A percentile compares a stretch with the other conserved stretches of the same genome.
Evolutionary conservation across 2,113 vertebrate species (phyloP).

Genomic region (Aphyosemion australe): DNA sequence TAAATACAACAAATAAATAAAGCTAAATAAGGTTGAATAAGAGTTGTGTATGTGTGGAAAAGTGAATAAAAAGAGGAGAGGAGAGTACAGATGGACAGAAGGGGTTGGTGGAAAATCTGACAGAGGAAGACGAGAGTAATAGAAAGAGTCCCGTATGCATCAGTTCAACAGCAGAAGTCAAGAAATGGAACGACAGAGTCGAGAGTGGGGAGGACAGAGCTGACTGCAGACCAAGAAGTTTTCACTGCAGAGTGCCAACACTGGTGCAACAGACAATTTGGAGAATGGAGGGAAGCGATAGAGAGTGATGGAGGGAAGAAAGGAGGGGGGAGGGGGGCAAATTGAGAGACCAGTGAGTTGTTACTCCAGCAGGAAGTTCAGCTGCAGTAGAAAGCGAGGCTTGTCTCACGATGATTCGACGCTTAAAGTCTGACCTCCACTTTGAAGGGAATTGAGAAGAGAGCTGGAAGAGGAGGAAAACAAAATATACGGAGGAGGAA

Average conservation of each 20-base stretch:
- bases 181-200: slow-evolving; percentile 20
- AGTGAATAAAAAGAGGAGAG: slow-evolving; percentile 14
- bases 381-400: slow-evolving; percentile 24
- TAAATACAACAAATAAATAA: background rate
- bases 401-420: slow-evolving; percentile 37
- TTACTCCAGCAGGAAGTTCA: slow-evolving; percentile 49
- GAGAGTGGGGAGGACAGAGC: slow-evolving; percentile 10
- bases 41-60: slow-evolving; percentile 13
- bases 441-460: slow-evolving; percentile 38
- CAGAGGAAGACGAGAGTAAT: background rate
- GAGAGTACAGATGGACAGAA: slow-evolving; percentile 35
- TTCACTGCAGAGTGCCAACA: slow-evolving; percentile 24
- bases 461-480: slow-evolving; percentile 18
- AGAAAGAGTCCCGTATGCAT: slow-evolving; percentile 17
- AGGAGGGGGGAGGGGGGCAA: slow-evolving; percentile 34
- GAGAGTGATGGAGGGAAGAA: slow-evolving; percentile 6
- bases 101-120: slow-evolving; percentile 16
- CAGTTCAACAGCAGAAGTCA: slow-evolving; percentile 21
- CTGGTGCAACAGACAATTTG: slow-evolving; percentile 44
- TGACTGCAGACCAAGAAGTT: slow-evolving; percentile 21
- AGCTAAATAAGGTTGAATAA: background rate
- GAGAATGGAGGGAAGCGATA: slow-evolving; percentile 22
- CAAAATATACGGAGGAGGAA: background rate
- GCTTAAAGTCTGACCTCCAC: slow-evolving; percentile 35
- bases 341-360: slow-evolving; percentile 45